Evolutionary conservation across 2,888 invertebrate species (phyloP), one percentile per base, ranked within the genome.

Genomic region (Dasysyrphus tricinctus): DNA sequence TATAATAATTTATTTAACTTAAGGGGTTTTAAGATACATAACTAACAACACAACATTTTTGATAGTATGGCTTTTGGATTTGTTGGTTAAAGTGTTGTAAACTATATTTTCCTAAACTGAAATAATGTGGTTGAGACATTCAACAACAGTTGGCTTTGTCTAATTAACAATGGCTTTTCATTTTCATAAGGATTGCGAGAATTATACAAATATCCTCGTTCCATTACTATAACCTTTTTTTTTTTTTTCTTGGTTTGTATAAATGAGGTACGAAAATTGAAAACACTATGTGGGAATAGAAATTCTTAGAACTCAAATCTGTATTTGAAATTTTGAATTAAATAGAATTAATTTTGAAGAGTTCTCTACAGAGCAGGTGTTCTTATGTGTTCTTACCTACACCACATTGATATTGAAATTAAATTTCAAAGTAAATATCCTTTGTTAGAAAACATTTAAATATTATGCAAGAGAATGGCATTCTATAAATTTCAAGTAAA

Each of bases 361-460:
- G 44, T n/a, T 44, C n/a, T n/a, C 44, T 44, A 42, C 5, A 14
- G 0, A 9, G 7, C 44, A 44, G n/a, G 44, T 24, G 3, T 24
- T 24, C 24, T n/a, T n/a, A n/a, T n/a, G n/a, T 44, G 42, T n/a
- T n/a, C n/a, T 44, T 44, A n/a, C 11, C 24, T 24, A 24, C 24
- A 42, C 42, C 44, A n/a, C 44, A 44, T 44, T 44, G 44, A 44
- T 44, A n/a, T n/a, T 44, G 44, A 44, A n/a, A 44, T 44, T n/a
- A 6, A 44, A n/a, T 44, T 44, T 44, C 44, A n/a, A 44, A 42
- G 14, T 42, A 44, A 7, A 1, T 44, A 44, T n/a, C n/a, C 1
- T 42, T 14, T n/a, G 7, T n/a, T 44, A 5, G 7, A 44, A n/a
- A 44, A n/a, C 44, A 44, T 44, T 44, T 42, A 42, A 1, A 14